Evolutionary conservation across 2,113 vertebrate species (phyloP), one percentile per base, ranked within the genome.

Genomic region (Gasterosteus aculeatus): DNA sequence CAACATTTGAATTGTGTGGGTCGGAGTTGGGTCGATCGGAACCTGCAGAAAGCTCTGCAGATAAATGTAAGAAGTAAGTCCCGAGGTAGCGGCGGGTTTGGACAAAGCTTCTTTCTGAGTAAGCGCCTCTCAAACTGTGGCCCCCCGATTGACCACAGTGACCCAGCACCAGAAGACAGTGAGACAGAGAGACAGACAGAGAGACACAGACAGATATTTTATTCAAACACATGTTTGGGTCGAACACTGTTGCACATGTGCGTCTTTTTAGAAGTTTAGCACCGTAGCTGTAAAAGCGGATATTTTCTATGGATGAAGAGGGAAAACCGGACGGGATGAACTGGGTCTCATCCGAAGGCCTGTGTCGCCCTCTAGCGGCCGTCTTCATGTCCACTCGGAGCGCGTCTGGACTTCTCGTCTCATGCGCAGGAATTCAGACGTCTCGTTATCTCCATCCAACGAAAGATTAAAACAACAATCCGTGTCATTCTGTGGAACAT

Each of bases 341-440:
- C 12, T 15, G 56, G 26, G 33, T 35, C 33, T 4, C 33, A 35
- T 35, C 22, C 33, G 33, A 35, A 35, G 91, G 87, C 76, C 85
- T 93, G 29, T 91, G 92, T 89, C 91, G 87, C 93, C 93, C 90
- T 89, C 94, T 91, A 76, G 56, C 41, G 93, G 19, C 49, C 0
- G 6, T 0, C 10, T 10, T 14, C 6, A 3, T 51, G 57, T 10
- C 35, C 39, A 15, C 33, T 5, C 0, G 2, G 31, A 14, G 41
- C 22, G 7, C 33, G 2, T 14, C 16, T 39, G 10, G 47, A 10
- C 38, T 9, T 1, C 11, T 22, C 15, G 2, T 49, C 35, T 35
- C 15, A 22, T n/a, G 0, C 63, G 3, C 12, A 8, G 33, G 49
- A 69, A 49, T 72, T 7, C 12, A 26, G n/a, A 42, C 12, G 35